Conservation (phyloP, 1,140 invertebrate species). For the Cheumatopsyche charites region DNA sequence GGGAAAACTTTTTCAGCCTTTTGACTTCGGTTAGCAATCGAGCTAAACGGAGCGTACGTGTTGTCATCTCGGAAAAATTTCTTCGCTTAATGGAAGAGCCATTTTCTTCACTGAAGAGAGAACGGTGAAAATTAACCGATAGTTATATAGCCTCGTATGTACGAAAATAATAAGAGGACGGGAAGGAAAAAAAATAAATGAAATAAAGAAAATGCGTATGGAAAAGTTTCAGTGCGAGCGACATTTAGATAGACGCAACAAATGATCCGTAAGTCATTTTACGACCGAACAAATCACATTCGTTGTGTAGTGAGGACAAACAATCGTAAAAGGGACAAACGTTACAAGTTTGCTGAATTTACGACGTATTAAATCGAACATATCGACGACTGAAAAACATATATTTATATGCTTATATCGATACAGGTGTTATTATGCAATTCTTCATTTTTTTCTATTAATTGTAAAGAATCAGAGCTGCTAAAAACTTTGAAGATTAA, state of each 20-base stretch:
- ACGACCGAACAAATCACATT: conserved; percentile 27
- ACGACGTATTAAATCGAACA: background rate
- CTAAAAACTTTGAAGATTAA: no score
- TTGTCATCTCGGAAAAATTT: conserved; percentile 13
- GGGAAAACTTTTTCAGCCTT: conserved; percentile 21
- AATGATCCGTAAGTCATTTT: conserved; percentile 30
- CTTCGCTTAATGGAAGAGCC: conserved; percentile 10
- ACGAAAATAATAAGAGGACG: no score
- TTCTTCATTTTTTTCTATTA: no score
- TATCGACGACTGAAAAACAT: no score
- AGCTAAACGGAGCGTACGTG: conserved; percentile 17
- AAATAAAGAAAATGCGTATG: background rate
- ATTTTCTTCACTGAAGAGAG: background rate
- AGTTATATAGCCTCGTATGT: no score
- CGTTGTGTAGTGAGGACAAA: conserved; percentile 5
- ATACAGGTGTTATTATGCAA: no score
- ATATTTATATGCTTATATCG: no score
- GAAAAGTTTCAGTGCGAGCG: background rate
- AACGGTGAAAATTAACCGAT: no score
- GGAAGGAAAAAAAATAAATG: background rate
- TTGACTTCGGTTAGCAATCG: conserved; percentile 21
- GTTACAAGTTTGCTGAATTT: background rate
- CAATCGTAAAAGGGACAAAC: background rate
- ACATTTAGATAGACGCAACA: background rate
- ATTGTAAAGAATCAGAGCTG: no score